These are phyloP conservation scores for Cryptosula pallasiana DNA, from an alignment of 2,888 invertebrate genomes.

Conservation along the genomic window DNA sequence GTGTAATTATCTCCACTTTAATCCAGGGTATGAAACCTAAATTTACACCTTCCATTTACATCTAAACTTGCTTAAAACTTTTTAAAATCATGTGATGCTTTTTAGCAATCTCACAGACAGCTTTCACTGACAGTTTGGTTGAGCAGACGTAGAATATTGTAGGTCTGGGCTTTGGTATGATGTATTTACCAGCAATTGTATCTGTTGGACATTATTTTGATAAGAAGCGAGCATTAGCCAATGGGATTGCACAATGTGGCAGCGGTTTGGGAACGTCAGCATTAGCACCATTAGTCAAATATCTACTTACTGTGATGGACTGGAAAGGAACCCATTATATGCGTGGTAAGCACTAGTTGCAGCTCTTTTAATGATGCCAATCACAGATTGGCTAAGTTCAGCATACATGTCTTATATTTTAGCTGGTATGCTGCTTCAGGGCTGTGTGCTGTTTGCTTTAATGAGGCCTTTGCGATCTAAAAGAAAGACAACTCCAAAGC, in stretches of 20 bases:
- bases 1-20: too few species aligned
- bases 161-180: slow-evolving; percentile 2
- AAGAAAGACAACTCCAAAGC: neutral
- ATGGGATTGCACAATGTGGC: slow-evolving; percentile 27
- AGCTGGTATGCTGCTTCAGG: slow-evolving; percentile 73
- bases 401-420: too few species aligned
- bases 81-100: too few species aligned
- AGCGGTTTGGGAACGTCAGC: slow-evolving; percentile 22
- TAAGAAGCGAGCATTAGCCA: slow-evolving; percentile 28
- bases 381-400: too few species aligned
- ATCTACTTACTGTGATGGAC: neutral
- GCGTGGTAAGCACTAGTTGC: too few species aligned
- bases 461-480: slow-evolving; percentile 70
- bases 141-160: neutral
- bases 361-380: too few species aligned
- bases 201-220: slow-evolving; percentile 26
- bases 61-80: too few species aligned
- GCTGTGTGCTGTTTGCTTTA: slow-evolving; percentile 70
- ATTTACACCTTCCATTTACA: too few species aligned
- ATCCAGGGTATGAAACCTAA: too few species aligned
- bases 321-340: slow-evolving; percentile 6
- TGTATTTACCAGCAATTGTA: neutral
- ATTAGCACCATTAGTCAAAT: neutral
- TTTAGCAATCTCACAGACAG: too few species aligned
- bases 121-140: too few species aligned